Evolutionary conservation across 2,113 vertebrate genomes (phyloP), one percentile per base, ranked within the genome.

Genomic region (Corythaixoides concolor): DNA sequence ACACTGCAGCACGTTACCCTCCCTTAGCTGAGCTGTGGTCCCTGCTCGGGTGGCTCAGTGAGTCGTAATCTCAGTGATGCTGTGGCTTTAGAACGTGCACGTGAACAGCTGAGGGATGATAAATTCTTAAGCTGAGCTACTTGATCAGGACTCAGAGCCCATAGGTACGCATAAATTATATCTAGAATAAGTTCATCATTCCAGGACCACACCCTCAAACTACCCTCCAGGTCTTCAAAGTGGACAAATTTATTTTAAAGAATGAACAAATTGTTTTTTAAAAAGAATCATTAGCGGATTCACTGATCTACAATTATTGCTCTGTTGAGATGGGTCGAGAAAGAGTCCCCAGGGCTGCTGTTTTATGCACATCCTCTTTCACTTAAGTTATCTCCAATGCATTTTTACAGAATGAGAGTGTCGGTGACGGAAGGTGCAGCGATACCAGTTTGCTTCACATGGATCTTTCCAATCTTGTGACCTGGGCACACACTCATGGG

Each of bases 401-500:
- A 2, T 53, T 56, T 91, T 93, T 84, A 24, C 93, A 97, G 97
- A 73, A 17, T 0, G 4, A 90, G 75, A 27, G 23, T 0, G 0
- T 15, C 1, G 0, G 41, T 26, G 81, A 70, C 0, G 1, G n/a
- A 11, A 20, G 11, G 20, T 8, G 15, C 89, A 22, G 52, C 1
- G 0, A 39, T 15, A 19, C 37, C 56, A 12, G 39, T 12, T 89
- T 73, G 4, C 24, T 85, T 30, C 6, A 3, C 8, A 4, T 0
- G 1, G 95, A 93, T 62, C 93, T 97, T 49, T 68, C 72, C 93
- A 97, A 62, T 10, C 95, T 97, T 1, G 96, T 97, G 52, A 24
- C 59, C 72, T 97, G 97, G 96, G 96, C 96, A 32, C 96, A 97
- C 62, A 37, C 22, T 37, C 97, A 97, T 0, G 95, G 96, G 11